These are phyloP conservation scores for Fissipunctia ypsillon DNA, from an alignment of 2,888 invertebrate genomes.

Conservation along the genomic window DNA sequence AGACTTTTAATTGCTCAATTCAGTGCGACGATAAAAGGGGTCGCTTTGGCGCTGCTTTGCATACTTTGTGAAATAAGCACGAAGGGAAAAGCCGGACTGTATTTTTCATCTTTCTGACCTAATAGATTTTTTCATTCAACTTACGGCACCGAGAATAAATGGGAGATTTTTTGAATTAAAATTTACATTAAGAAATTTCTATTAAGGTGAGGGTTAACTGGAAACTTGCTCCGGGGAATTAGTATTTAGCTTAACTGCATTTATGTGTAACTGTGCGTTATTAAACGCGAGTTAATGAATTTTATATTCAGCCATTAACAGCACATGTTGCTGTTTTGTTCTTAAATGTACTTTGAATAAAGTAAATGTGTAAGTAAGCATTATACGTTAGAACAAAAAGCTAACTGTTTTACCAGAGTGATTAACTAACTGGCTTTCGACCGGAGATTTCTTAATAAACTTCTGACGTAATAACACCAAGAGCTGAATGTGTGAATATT, in stretches of 20 bases:
- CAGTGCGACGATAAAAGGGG: constrained; percentile 57
- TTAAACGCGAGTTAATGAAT: constrained; percentile 54
- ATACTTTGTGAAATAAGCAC: constrained; percentile 69
- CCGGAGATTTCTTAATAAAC: constrained; percentile 33
- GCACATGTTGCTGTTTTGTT: constrained; percentile 57
- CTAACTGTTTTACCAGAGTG: constrained; percentile 24
- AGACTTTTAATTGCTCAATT: constrained; percentile 66
- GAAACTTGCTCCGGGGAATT: constrained; percentile 73
- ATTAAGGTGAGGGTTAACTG: constrained; percentile 79
- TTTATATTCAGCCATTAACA: constrained; percentile 56
- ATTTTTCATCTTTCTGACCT: constrained; percentile 74
- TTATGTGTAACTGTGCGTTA: constrained; percentile 59
- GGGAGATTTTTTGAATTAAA: constrained; percentile 78
- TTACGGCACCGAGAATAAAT: constrained; percentile 73
- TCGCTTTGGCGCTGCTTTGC: constrained; percentile 65
- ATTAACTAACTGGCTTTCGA: constrained; percentile 15
- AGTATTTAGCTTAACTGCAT: constrained; percentile 71
- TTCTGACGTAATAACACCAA: constrained; percentile 20
- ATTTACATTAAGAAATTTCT: constrained; percentile 81
- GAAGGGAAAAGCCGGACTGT: constrained; percentile 63
- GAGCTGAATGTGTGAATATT: constrained; percentile 27
- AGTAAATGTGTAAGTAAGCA: constrained; percentile 25
- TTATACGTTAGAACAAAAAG: constrained; percentile 31
- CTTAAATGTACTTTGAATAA: constrained; percentile 24
- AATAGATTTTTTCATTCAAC: constrained; percentile 80